Conservation (phyloP, 2,797 vertebrate genomes). For the Cryptoblepharus egeriae region DNA sequence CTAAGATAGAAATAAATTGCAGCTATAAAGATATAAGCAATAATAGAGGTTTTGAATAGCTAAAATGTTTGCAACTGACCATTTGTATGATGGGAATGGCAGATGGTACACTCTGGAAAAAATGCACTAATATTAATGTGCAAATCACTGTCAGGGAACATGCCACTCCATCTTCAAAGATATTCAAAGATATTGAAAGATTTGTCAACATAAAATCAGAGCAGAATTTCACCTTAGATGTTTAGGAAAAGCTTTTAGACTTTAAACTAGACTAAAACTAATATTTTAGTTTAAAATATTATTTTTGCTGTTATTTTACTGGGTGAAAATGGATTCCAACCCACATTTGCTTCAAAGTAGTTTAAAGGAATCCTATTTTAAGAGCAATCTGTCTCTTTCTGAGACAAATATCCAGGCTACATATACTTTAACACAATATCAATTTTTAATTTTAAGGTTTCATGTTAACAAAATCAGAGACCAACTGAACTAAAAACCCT, state of each 20-base stretch:
- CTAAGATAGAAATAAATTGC: not conserved
- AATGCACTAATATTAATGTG: not conserved
- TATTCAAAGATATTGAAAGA: not conserved
- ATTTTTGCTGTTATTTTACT: slow-evolving; percentile 35
- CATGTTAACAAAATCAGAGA: slow-evolving; percentile 11
- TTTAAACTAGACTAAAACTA: no score
- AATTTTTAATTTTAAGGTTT: not conserved
- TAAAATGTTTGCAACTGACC: not conserved
- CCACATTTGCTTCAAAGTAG: not conserved
- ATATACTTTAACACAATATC: not conserved
- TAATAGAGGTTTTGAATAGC: not conserved
- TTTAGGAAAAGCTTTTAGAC: not conserved
- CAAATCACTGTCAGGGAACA: not conserved
- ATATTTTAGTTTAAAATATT: slow-evolving; percentile 41
- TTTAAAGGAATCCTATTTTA: slow-evolving; percentile 20
- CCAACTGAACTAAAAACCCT: slow-evolving; percentile 21
- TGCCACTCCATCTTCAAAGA: not conserved
- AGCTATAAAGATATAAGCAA: not conserved
- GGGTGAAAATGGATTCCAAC: slow-evolving; percentile 27
- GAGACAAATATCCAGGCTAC: slow-evolving; percentile 40
- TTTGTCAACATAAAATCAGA: slow-evolving; percentile 18
- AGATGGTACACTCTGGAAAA: not conserved
- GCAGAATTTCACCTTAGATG: not conserved
- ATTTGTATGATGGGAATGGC: not conserved
- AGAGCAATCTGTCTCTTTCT: not conserved